These are phyloP conservation scores for Heliconius aoede DNA, from an alignment of 2,888 invertebrate genomes.

Conservation along the genomic window DNA sequence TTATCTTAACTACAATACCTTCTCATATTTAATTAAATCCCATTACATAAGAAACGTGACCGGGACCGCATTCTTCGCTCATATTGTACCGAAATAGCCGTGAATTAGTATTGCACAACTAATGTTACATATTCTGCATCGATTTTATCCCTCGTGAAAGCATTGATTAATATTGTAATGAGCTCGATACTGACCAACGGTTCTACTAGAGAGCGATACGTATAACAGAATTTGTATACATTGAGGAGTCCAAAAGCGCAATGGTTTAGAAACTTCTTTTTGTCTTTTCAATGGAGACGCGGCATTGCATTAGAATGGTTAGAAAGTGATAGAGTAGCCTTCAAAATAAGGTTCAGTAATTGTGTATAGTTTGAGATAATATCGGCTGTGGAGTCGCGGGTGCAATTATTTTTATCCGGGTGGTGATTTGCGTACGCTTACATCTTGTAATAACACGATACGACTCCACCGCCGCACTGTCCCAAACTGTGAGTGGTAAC, in stretches of 20 bases:
- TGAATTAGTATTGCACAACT: conserved; percentile 66
- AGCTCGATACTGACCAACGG: conserved; percentile 63
- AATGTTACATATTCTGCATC: conserved; percentile 63
- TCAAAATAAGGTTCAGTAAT: conserved; percentile 63
- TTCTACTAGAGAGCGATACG: conserved; percentile 45
- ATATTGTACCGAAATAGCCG: conserved; percentile 54
- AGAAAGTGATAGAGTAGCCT: conserved; percentile 30
- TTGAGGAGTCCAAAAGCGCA: not conserved
- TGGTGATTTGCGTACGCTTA: conserved; percentile 54
- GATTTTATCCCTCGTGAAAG: conserved; percentile 64
- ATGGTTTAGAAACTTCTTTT: not conserved
- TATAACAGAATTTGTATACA: conserved; percentile 8
- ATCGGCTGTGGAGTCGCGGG: conserved; percentile 60
- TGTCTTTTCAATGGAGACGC: conserved; percentile 19
- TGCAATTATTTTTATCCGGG: conserved; percentile 74
- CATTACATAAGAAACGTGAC: conserved; percentile 41
- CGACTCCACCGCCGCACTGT: conserved; percentile 38
- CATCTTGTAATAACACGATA: conserved; percentile 50
- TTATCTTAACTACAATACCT: not conserved
- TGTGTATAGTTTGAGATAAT: conserved; percentile 74
- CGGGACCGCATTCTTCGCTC: conserved; percentile 38
- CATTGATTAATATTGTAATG: conserved; percentile 81
- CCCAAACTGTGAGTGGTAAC: conserved; percentile 37
- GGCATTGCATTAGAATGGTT: not conserved
- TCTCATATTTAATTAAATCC: conserved; percentile 14